Percentiles rank a stretch among this genome's conserved stretches.
Conservation (phyloP, 2,888 invertebrate genomes). For the Pycnomerus fuliginosus region DNA sequence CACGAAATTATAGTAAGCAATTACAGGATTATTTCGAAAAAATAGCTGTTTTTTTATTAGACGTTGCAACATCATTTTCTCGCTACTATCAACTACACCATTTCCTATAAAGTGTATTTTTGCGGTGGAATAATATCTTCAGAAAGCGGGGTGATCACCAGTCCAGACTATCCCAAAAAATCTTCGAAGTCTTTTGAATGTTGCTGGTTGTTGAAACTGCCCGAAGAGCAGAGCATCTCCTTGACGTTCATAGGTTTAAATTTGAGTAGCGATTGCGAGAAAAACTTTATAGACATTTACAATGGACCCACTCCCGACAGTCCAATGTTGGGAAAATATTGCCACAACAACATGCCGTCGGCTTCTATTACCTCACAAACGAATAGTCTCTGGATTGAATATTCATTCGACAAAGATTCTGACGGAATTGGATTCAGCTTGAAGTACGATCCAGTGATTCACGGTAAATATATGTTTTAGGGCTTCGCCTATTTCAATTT, state of each 20-base stretch:
- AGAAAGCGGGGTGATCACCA: conserved; percentile 54
- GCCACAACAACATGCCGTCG: conserved; percentile 56
- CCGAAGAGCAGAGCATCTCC: conserved; percentile 39
- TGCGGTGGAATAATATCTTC: conserved; percentile 67
- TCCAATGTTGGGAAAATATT: conserved; percentile 62
- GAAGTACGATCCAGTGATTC: conserved; percentile 34
- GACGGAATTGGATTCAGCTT: conserved; percentile 44
- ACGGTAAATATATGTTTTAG: conserved; percentile 24
- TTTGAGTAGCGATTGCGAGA: conserved; percentile 59
- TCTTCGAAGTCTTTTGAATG: conserved; percentile 61
- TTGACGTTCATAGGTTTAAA: conserved; percentile 58
- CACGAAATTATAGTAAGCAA: no score
- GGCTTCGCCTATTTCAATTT: conserved; percentile 10
- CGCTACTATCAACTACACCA: conserved; percentile 51
- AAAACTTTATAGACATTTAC: conserved; percentile 57
- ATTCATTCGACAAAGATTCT: conserved; percentile 59
- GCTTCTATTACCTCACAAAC: conserved; percentile 55
- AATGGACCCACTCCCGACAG: conserved; percentile 55
- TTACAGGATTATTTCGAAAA: no score
- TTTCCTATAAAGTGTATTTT: conserved; percentile 62
- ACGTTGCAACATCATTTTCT: conserved; percentile 36
- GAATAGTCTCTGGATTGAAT: conserved; percentile 65
- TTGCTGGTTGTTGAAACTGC: conserved; percentile 46
- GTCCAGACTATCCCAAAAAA: conserved; percentile 56
- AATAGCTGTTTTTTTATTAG: no score